Evolutionary conservation across 2,797 vertebrate genomes (phyloP).

Genomic region (Varecia variegata): DNA sequence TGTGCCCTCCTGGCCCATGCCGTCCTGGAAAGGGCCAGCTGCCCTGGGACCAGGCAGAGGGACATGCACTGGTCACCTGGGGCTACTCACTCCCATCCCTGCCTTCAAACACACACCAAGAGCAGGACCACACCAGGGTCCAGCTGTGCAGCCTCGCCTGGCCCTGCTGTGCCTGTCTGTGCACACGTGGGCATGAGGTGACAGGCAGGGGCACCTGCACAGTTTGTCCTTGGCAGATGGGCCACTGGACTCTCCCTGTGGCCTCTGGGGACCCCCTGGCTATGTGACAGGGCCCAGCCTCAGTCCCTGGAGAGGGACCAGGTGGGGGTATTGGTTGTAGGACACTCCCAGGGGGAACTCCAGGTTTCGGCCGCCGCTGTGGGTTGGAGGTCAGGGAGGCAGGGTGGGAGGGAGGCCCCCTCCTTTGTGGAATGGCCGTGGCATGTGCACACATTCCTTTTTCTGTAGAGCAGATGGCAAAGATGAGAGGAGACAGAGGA

Average conservation of each 20-base stretch:
- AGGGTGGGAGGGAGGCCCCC: too few relatives aligned
- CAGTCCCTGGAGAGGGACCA: neutral
- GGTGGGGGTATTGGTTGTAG: neutral
- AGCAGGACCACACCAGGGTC: neutral
- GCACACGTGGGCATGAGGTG: rapidly evolving
- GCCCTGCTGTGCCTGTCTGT: neutral
- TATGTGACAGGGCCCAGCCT: neutral
- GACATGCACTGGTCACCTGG: neutral
- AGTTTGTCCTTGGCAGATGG: neutral
- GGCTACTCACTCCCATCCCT: neutral
- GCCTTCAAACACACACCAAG: neutral
- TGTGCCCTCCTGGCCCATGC: neutral
- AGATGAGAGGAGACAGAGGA: neutral
- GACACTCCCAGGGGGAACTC: neutral
- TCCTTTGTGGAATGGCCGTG: neutral
- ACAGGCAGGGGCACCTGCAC: neutral
- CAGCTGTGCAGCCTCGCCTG: neutral
- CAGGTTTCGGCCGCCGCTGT: neutral
- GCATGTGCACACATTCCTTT: neutral
- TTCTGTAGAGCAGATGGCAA: neutral
- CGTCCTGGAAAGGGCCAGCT: neutral
- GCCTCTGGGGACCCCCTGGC: neutral
- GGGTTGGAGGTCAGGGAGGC: neutral
- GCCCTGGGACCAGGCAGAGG: neutral
- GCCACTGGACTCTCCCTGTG: neutral